Percentiles rank a stretch among this genome's conserved stretches.
These are phyloP conservation scores for Nannobrachium achirus DNA, from an alignment of 2,113 vertebrate genomes.

Conservation along the genomic window DNA sequence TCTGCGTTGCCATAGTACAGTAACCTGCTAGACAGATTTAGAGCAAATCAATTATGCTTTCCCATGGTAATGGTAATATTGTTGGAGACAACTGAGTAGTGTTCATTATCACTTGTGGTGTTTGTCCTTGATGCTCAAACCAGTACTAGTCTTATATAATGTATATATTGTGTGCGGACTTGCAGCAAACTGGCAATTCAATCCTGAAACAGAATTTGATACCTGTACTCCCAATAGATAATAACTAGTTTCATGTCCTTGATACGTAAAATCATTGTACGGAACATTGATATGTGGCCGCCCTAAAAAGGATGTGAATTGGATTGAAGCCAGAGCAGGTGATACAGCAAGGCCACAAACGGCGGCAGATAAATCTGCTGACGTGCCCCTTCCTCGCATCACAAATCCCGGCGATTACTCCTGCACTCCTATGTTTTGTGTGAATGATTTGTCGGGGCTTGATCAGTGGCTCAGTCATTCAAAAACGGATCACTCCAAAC, in stretches of 20 bases:
- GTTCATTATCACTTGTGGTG: constrained; percentile 15
- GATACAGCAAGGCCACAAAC: constrained; percentile 48
- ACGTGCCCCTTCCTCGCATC: constrained; percentile 58
- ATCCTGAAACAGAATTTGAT: constrained; percentile 43
- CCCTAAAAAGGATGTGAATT: constrained; percentile 61
- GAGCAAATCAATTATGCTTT: constrained; percentile 38
- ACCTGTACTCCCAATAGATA: constrained; percentile 33
- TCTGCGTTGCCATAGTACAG: constrained; percentile 33
- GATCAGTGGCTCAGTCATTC: constrained; percentile 64
- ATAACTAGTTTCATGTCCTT: constrained; percentile 52
- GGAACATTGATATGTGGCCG: constrained; percentile 47
- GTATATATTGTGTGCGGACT: no score
- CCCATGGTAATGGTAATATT: constrained; percentile 29
- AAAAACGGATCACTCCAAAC: constrained; percentile 65
- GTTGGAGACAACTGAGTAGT: constrained; percentile 40
- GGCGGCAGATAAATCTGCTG: constrained; percentile 64
- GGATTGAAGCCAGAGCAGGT: constrained; percentile 29
- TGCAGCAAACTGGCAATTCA: no score
- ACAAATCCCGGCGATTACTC: constrained; percentile 71
- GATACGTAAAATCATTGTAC: constrained; percentile 59
- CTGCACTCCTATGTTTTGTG: constrained; percentile 60
- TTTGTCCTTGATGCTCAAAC: no score
- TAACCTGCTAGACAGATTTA: constrained; percentile 50
- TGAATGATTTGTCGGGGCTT: constrained; percentile 61
- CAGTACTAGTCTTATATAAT: no score